These are phyloP conservation scores for Galeopsomyia nigrocyanea DNA, from an alignment of 2,888 invertebrate species.

Conservation along the genomic window DNA sequence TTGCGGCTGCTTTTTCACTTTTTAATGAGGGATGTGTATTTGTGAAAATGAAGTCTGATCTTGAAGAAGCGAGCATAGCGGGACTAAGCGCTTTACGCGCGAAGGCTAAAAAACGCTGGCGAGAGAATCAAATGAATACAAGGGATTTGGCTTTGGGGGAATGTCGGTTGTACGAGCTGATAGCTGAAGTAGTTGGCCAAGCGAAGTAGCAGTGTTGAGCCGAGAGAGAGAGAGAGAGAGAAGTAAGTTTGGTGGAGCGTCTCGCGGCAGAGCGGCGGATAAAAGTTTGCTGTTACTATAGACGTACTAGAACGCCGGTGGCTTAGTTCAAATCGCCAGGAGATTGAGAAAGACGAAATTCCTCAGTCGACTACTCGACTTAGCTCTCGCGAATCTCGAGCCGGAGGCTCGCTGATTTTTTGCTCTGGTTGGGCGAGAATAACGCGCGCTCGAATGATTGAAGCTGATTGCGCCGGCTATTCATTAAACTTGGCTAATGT, in stretches of 20 bases:
- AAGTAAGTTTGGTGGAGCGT: constrained; percentile 14
- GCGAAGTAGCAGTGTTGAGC: background rate
- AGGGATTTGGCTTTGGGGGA: background rate
- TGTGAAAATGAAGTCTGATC: too few species aligned
- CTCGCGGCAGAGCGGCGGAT: background rate
- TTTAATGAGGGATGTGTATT: too few species aligned
- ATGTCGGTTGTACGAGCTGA: background rate
- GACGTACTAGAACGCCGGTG: background rate
- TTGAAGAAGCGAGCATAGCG: too few species aligned
- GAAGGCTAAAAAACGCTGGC: background rate
- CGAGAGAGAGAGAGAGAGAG: too few species aligned
- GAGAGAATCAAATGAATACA: too few species aligned
- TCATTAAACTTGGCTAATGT: too few species aligned
- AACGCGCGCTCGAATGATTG: too few species aligned
- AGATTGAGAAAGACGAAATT: constrained; percentile 25
- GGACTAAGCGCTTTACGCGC: background rate
- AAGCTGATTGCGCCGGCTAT: too few species aligned
- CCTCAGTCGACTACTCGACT: background rate
- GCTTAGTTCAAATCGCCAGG: background rate
- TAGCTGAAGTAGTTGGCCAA: background rate
- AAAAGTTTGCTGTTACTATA: constrained; percentile 3
- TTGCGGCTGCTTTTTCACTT: too few species aligned
- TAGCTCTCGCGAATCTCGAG: too few species aligned
- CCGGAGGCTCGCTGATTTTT: too few species aligned
- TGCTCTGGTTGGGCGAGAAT: too few species aligned